A percentile compares a stretch with the other conserved stretches of the same genome.
Evolutionary conservation across 2,113 vertebrate genomes (phyloP).

Genomic region (Nibea coibor): DNA sequence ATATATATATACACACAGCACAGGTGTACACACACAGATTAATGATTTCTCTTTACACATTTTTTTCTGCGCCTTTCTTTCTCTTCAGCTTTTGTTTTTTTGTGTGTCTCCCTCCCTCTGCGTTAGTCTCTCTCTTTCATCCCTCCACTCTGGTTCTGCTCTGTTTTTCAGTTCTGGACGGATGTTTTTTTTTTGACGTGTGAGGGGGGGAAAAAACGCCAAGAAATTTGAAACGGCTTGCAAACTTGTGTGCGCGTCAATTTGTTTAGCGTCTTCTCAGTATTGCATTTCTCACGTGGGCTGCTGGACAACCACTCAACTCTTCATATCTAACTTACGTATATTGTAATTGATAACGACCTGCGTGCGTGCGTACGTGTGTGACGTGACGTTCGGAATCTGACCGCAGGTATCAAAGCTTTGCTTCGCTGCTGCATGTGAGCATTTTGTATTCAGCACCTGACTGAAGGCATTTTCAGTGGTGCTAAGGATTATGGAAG

Average conservation of each 20-base stretch:
- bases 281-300: not conserved
- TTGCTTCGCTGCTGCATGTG: conserved; percentile 5
- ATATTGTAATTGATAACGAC: not conserved
- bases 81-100: conserved; percentile 8
- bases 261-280: not conserved
- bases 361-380: not conserved
- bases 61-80: conserved; percentile 25
- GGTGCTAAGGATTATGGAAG: conserved; percentile 62
- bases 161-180: conserved; percentile 16
- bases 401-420: conserved; percentile 26
- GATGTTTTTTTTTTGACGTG: too few species aligned
- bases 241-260: not conserved
- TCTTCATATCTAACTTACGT: not conserved
- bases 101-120: not conserved
- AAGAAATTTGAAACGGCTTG: conserved; percentile 1
- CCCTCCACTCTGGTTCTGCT: conserved; percentile 30
- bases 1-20: not conserved
- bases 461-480: conserved; percentile 59
- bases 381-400: conserved; percentile 27
- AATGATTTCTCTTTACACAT: conserved; percentile 38
- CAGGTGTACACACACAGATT: conserved; percentile 46
- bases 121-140: conserved; percentile 37
- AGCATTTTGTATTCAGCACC: conserved; percentile 62
- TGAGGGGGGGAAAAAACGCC: not conserved
- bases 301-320: not conserved